Evolutionary conservation across 2,888 invertebrate species (phyloP), one percentile per base, ranked within the genome.

Genomic region (Philereme vetulata): DNA sequence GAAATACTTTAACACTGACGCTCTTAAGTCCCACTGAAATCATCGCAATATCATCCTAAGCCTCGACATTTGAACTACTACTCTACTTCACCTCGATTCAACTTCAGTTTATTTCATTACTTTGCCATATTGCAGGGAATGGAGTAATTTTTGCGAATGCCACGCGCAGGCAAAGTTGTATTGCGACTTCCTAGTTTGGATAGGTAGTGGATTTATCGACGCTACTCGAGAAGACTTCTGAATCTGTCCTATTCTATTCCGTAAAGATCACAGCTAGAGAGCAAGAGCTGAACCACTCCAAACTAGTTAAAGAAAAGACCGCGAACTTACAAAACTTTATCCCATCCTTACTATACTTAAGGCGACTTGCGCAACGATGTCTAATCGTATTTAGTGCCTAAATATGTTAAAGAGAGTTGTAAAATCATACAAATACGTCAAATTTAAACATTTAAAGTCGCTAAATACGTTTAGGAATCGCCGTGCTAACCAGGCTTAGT

Each of bases 181-280:
- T 67, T 67, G 66, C 60, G 54, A 61, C 62, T 65, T 59, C 51
- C 51, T 58, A 70, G 69, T 70, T 70, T 65, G 69, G 74, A 74
- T 74, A 72, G 72, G 72, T 73, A 71, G 57, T 62, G 72, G 77
- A 84, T 84, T 82, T 85, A 83, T 81, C 72, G 80, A 66, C 72
- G 74, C 69, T 70, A 72, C 77, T 75, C 65, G 72, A 66, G 67
- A 74, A 68, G 80, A 78, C 77, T 77, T 80, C 72, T 71, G 74
- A 77, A 78, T 80, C 79, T 75, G 75, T 81, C 52, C 66, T 61
- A 61, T 68, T 65, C 54, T 50, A 57, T 62, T 55, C 53, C 32
- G 62, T 64, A 62, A 36, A 35, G 4, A 47, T 36, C 43, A 45
- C 50, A 57, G 59, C 40, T 45, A 6, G 9, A 7, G 4, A 21